Evolutionary conservation across 2,888 invertebrate genomes (phyloP).

Genomic region (Colostygia pectinataria): DNA sequence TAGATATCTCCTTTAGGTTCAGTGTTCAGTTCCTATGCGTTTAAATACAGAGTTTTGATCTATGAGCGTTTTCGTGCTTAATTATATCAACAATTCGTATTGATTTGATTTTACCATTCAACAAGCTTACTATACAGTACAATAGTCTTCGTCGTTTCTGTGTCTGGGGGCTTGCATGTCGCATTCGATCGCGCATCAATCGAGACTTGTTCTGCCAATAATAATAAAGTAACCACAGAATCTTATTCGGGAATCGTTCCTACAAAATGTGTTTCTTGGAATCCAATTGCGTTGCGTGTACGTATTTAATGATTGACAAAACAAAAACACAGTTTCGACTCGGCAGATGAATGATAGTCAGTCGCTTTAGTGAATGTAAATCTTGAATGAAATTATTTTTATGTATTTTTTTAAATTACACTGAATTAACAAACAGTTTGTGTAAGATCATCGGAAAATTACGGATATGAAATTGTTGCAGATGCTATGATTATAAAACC

Average conservation of each 20-base stretch:
- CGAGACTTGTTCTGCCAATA: conserved; percentile 56
- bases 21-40: too few species aligned
- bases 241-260: conserved; percentile 58
- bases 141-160: conserved; percentile 24
- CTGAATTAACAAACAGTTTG: too few species aligned
- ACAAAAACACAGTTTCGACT: conserved; percentile 36
- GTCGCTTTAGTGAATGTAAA: conserved; percentile 39
- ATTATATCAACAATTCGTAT: not conserved
- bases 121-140: conserved; percentile 31
- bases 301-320: conserved; percentile 39
- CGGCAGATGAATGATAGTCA: conserved; percentile 38
- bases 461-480: too few species aligned
- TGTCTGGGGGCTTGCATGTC: conserved; percentile 48
- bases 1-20: too few species aligned
- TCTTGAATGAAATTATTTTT: conserved; percentile 34
- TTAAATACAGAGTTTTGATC: too few species aligned
- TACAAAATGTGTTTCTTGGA: conserved; percentile 59
- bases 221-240: conserved; percentile 60
- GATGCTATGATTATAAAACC: too few species aligned
- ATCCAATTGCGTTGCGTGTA: conserved; percentile 53
- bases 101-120: not conserved
- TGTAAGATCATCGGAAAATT: not conserved
- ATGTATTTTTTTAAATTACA: conserved; percentile 20
- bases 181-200: conserved; percentile 54
- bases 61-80: not conserved